Evolutionary conservation across 2,797 vertebrate genomes (phyloP).

Genomic region (Paramormyrops hopkinsi): DNA sequence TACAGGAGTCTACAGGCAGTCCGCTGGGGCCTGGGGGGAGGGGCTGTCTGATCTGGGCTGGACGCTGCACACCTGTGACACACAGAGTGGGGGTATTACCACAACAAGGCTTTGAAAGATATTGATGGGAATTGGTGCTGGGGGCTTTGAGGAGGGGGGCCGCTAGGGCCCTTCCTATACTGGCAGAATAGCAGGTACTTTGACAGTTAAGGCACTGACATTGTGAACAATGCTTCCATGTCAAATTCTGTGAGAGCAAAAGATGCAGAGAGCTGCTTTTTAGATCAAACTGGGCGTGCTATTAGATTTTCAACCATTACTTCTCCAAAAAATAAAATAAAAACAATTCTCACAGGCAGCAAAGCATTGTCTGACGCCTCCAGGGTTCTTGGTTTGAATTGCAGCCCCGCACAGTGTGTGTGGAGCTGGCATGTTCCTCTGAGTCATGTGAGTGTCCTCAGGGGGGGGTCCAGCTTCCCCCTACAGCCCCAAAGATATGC

Average conservation of each 20-base stretch:
- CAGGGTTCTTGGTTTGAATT: background rate
- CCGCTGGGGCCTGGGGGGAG: background rate
- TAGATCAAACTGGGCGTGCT: background rate
- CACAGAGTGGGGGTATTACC: background rate
- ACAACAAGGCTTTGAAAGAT: background rate
- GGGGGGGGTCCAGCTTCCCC: background rate
- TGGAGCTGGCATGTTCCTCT: background rate
- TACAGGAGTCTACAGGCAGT: background rate
- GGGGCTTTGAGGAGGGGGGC: background rate
- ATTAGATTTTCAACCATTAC: background rate
- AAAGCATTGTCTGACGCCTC: background rate
- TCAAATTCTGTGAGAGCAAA: background rate
- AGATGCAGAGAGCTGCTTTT: background rate
- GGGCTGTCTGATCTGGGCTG: background rate
- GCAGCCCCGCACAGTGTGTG: background rate
- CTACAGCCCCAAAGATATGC: background rate
- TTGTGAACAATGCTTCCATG: background rate
- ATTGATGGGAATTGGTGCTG: background rate
- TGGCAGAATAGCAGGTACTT: background rate
- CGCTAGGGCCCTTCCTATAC: background rate
- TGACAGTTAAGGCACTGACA: background rate
- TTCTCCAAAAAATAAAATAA: background rate
- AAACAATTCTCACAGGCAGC: background rate
- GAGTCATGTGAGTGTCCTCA: background rate
- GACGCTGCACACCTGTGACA: background rate